A percentile compares a stretch with the other conserved stretches of the same genome.
Conservation (phyloP, 2,797 vertebrate species). For the Muscicapa striata region DNA sequence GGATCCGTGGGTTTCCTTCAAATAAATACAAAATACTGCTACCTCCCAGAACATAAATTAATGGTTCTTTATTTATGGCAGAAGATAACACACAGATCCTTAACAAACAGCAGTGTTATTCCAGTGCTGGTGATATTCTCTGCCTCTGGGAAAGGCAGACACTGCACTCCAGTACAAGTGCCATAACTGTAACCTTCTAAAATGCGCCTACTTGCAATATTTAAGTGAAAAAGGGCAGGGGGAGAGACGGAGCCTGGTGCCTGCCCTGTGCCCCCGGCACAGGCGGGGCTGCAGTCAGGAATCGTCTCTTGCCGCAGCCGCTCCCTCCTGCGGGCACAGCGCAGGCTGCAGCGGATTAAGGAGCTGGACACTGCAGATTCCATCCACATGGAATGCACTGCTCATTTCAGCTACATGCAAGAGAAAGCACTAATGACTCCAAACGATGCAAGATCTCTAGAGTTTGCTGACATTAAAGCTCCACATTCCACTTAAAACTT, state of each 20-base stretch:
- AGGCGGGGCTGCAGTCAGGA: neutral
- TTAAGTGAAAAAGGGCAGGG: neutral
- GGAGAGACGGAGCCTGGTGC: neutral
- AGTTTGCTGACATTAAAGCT: neutral
- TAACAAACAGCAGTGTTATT: neutral
- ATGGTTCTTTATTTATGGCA: neutral
- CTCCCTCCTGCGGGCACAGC: neutral
- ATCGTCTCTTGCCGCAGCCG: neutral
- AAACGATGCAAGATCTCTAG: neutral
- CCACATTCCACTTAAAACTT: neutral
- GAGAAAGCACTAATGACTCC: neutral
- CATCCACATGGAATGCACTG: neutral
- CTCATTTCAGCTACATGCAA: neutral
- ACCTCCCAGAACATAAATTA: constrained; percentile 25
- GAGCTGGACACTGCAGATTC: neutral
- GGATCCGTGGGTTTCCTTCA: neutral
- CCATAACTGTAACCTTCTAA: neutral
- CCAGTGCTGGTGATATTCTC: neutral
- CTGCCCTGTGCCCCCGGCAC: neutral
- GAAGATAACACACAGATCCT: constrained; percentile 7
- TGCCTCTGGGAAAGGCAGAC: neutral
- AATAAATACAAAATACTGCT: constrained; percentile 39
- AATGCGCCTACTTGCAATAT: neutral
- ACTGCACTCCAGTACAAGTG: neutral
- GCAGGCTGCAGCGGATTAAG: neutral